Evolutionary conservation across 2,888 invertebrate species (phyloP), one percentile per base, ranked within the genome.

Genomic region (Tenthredo notha): DNA sequence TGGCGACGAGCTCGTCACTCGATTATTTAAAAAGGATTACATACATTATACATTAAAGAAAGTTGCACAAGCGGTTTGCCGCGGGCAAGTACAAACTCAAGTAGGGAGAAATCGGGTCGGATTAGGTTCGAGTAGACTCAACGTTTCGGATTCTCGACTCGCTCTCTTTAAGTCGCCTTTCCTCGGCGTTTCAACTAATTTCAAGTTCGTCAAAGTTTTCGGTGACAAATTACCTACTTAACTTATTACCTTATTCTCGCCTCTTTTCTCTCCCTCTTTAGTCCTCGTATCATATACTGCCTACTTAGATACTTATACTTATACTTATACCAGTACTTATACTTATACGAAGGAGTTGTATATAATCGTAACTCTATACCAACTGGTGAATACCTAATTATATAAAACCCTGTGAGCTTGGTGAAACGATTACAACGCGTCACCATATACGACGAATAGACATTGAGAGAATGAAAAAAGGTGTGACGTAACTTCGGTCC

Each of bases 361-460:
- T 43, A 54, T 54, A 43, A 43, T 74, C 43, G 72, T 74, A 40
- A n/a, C 21, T 43, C 2, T n/a, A 6, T 43, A 74, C 72, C 40
- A 74, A 33, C 33, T 67, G 67, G 15, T 67, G 67, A 33, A 25
- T 67, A 15, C 47, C 47, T 47, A 33, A 67, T 33, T 67, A 33
- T 25, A 15, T 33, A 18, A 33, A 33, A 67, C 29, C 15, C 67
- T 6, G 33, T 6, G 33, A 18, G 80, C 50, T 80, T 80, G 80
- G 80, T 80, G 80, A 61, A 80, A 61, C 80, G 80, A 80, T 80
- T 80, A 80, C 58, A 80, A 61, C 80, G 80, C 80, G 80, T 80
- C 61, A 21, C n/a, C 40, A 18, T 54, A 18, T 33, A n/a, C 54
- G 50, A 50, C 54, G 18, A 18, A 77, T n/a, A 29, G 25, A 50